Evolutionary conservation across 2,113 vertebrate genomes (phyloP).

Genomic region (Periophthalmus modestus): DNA sequence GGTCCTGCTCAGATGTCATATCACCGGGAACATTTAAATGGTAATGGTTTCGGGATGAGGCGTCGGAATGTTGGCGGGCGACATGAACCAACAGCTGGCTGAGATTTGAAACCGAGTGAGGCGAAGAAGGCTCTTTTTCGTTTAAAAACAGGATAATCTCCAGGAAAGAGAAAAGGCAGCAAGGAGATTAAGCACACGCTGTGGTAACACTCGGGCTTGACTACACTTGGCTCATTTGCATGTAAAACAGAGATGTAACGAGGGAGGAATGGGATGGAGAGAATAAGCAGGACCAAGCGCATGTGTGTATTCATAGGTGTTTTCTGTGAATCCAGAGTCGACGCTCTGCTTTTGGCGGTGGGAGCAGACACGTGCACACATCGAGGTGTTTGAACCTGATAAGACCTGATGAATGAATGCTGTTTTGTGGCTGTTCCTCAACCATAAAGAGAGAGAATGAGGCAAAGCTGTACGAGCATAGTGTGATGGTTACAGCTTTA

Average conservation of each 20-base stretch:
- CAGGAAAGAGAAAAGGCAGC: conserved; percentile 68
- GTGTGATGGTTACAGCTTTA: conserved; percentile 47
- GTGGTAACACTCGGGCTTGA: conserved; percentile 63
- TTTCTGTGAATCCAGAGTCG: conserved; percentile 31
- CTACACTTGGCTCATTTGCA: conserved; percentile 72
- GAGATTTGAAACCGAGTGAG: conserved; percentile 48
- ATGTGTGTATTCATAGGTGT: conserved; percentile 23
- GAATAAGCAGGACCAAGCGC: conserved; percentile 56
- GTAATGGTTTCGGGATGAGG: conserved; percentile 60
- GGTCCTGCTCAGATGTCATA: conserved; percentile 54
- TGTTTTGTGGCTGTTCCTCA: conserved; percentile 50
- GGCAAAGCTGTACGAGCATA: conserved; percentile 45
- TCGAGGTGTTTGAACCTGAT: conserved; percentile 76
- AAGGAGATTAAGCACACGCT: conserved; percentile 73
- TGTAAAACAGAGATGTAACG: conserved; percentile 69
- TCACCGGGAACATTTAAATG: conserved; percentile 72
- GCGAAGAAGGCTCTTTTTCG: conserved; percentile 46
- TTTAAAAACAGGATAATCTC: conserved; percentile 75
- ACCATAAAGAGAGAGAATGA: conserved; percentile 60
- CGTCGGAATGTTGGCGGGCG: conserved; percentile 53
- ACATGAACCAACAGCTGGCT: conserved; percentile 43
- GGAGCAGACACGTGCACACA: conserved; percentile 43
- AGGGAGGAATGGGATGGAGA: conserved; percentile 51
- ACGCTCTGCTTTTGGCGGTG: conserved; percentile 55
- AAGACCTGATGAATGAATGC: conserved; percentile 73